A percentile compares a stretch with the other conserved stretches of the same genome.
Evolutionary conservation across 2,113 vertebrate genomes (phyloP).

Genomic region (Piprites chloris): DNA sequence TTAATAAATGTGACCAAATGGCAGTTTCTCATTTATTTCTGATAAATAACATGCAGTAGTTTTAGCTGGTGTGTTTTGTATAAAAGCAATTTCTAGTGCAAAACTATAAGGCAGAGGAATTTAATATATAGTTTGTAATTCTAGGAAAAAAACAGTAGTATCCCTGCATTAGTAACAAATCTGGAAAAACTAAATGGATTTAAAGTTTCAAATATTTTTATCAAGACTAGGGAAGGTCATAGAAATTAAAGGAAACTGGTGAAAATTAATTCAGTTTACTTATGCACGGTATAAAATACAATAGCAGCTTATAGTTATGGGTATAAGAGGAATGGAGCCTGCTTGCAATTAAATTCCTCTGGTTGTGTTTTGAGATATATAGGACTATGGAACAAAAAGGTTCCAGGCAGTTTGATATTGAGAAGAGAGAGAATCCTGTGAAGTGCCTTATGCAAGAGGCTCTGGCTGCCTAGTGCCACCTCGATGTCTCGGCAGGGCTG

Average conservation of each 20-base stretch:
- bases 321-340: background rate
- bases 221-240: background rate
- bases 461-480: fast-evolving
- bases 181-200: background rate
- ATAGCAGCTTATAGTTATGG: background rate
- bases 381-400: background rate
- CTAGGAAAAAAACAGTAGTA: background rate
- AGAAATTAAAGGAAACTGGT: background rate
- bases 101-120: background rate
- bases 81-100: background rate
- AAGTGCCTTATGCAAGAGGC: background rate
- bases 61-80: background rate
- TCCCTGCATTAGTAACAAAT: background rate
- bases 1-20: background rate
- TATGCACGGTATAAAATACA: background rate
- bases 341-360: background rate
- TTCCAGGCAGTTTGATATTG: background rate
- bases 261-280: background rate
- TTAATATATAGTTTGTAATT: background rate
- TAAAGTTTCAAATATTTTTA: background rate
- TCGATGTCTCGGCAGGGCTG: fast-evolving
- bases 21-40: background rate
- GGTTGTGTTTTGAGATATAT: background rate
- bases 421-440: background rate
- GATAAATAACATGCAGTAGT: background rate